These are phyloP conservation scores for Aphodius granarius DNA, from an alignment of 2,888 invertebrate genomes.

Conservation along the genomic window DNA sequence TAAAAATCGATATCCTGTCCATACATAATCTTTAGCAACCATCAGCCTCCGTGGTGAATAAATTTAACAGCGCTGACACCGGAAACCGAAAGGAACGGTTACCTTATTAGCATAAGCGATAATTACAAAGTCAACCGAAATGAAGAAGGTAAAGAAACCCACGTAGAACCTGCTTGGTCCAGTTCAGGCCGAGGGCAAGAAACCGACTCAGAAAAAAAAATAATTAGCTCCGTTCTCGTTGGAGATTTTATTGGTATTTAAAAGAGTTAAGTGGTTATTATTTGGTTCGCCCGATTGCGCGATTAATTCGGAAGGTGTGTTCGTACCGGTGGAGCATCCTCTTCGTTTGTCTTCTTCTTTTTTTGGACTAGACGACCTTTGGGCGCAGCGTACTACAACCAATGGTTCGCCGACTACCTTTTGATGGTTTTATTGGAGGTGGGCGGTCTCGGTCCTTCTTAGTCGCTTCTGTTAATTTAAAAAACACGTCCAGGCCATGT, in stretches of 20 bases:
- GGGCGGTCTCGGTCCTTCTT: neutral
- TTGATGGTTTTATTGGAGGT: conserved; percentile 8
- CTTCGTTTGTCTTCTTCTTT: neutral
- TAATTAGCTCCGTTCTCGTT: conserved; percentile 15
- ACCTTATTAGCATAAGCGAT: neutral
- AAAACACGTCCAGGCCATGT: conserved; percentile 2
- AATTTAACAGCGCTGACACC: conserved; percentile 4
- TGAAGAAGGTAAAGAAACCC: neutral
- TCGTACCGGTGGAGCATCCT: neutral
- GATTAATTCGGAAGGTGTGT: conserved; percentile 5
- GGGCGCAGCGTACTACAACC: neutral
- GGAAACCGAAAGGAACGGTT: conserved; percentile 6
- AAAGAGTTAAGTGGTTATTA: conserved; percentile 23
- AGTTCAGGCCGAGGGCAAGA: conserved; percentile 1
- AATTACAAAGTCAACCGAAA: conserved; percentile 1
- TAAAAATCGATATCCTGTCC: neutral
- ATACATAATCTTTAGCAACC: neutral
- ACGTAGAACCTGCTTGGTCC: neutral
- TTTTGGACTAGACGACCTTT: neutral
- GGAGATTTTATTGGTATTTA: conserved; percentile 21
- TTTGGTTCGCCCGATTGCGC: conserved; percentile 21
- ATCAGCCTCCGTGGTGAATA: neutral
- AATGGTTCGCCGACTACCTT: neutral
- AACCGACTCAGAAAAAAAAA: conserved; percentile 9
- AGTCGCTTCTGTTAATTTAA: conserved; percentile 13